Conservation (phyloP, 2,888 invertebrate genomes). For the Brachycybe producta region DNA sequence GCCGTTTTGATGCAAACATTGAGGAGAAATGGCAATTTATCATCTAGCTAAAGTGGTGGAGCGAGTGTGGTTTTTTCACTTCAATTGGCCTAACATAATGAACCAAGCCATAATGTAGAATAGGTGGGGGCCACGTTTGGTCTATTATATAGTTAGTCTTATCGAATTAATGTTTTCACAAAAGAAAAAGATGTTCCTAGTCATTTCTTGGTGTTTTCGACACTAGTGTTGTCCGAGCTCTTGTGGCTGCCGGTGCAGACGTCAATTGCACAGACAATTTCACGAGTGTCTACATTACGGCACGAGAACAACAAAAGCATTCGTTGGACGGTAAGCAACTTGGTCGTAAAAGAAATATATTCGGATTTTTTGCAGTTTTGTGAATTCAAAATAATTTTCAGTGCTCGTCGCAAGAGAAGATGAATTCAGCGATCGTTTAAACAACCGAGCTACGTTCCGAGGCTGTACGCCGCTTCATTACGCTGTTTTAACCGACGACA, state of each 20-base stretch:
- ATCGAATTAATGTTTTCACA: not conserved
- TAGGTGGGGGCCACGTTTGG: too few species aligned
- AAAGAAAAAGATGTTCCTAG: not conserved
- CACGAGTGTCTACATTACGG: slow-evolving; percentile 51
- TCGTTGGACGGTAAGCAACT: slow-evolving; percentile 50
- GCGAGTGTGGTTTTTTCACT: too few species aligned
- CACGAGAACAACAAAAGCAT: slow-evolving; percentile 51
- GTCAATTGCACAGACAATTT: slow-evolving; percentile 63
- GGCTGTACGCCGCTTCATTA: slow-evolving; percentile 83
- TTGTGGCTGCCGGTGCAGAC: slow-evolving; percentile 57
- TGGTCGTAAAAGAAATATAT: not conserved
- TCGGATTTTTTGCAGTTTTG: too few species aligned
- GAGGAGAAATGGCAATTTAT: too few species aligned
- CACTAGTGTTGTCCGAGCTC: slow-evolving; percentile 29
- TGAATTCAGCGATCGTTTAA: slow-evolving; percentile 57
- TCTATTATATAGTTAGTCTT: too few species aligned
- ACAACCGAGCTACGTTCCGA: slow-evolving; percentile 55
- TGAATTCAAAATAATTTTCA: slow-evolving; percentile 21
- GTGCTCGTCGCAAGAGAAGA: slow-evolving; percentile 52
- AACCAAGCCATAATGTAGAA: too few species aligned
- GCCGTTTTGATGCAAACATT: too few species aligned
- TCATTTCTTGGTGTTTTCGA: not conserved
- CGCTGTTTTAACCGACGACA: slow-evolving; percentile 62
- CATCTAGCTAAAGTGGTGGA: too few species aligned
- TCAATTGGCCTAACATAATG: too few species aligned